Evolutionary conservation across 2,113 vertebrate genomes (phyloP).

Genomic region (Pycnonotus jocosus): DNA sequence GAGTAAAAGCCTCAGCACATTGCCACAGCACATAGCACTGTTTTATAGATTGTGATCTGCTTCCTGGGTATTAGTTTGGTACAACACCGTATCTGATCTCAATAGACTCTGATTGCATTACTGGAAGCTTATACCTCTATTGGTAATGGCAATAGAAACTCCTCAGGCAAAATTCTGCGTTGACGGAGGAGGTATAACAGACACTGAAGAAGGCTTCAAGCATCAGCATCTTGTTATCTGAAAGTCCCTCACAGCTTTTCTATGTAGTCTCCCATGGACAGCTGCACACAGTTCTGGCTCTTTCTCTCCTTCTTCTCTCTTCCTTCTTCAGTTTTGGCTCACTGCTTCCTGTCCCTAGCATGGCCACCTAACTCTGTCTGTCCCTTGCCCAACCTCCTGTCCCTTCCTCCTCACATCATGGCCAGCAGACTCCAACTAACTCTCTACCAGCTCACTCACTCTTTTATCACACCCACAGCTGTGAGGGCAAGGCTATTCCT

Average conservation of each 20-base stretch:
- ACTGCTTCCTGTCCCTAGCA: not conserved
- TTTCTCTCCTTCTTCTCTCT: not conserved
- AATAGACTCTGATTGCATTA: not conserved
- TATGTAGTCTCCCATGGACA: not conserved
- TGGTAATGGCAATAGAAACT: not conserved
- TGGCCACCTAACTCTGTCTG: not conserved
- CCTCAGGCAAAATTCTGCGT: not conserved
- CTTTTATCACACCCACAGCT: not conserved
- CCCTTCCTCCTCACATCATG: not conserved
- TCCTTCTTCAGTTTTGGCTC: not conserved
- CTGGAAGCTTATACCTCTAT: not conserved
- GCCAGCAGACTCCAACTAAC: not conserved
- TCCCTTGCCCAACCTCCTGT: not conserved
- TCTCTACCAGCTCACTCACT: not conserved
- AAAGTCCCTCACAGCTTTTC: not conserved
- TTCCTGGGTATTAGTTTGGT: not conserved
- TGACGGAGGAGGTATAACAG: not conserved
- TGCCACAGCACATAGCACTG: not conserved
- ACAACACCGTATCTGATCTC: not conserved
- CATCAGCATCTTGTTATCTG: not conserved
- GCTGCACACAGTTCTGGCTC: not conserved
- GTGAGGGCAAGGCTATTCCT: not conserved
- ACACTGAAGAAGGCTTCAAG: not conserved
- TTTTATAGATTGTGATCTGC: not conserved
- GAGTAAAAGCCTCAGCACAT: not conserved